These are phyloP conservation scores for Lophotriccus pileatus DNA, from an alignment of 2,797 vertebrate genomes.

Conservation along the genomic window DNA sequence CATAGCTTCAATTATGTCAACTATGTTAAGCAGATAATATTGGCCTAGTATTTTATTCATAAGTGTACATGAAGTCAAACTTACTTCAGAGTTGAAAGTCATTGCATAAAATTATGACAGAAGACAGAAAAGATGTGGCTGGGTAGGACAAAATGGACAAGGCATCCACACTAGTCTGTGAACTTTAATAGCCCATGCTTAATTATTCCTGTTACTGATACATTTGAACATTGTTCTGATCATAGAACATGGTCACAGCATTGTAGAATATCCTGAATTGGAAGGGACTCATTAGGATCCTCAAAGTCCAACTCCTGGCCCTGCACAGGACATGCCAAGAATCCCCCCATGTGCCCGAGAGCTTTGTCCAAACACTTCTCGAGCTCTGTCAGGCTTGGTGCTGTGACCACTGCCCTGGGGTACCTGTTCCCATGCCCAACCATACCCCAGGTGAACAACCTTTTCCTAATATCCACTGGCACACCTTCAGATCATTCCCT, in stretches of 20 bases:
- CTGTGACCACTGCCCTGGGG: no score
- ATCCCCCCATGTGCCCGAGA: fast-evolving
- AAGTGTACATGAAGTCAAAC: neutral
- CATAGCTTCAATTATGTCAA: neutral
- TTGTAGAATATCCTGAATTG: neutral
- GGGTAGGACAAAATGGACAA: neutral
- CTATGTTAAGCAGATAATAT: neutral
- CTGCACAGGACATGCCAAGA: neutral
- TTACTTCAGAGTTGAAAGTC: neutral
- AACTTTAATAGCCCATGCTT: neutral
- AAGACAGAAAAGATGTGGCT: neutral
- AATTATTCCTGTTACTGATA: neutral
- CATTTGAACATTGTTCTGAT: neutral
- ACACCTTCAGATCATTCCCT: neutral
- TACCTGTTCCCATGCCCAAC: fast-evolving
- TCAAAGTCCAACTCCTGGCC: neutral
- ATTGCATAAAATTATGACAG: neutral
- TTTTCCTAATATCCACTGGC: neutral
- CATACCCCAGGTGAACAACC: neutral
- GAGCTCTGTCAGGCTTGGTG: no score
- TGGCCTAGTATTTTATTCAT: neutral
- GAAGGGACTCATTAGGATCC: fast-evolving
- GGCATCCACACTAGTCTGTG: fast-evolving
- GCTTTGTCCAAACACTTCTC: neutral
- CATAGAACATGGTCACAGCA: fast-evolving